A percentile compares a stretch with the other conserved stretches of the same genome.
These are phyloP conservation scores for Oryzias melastigma DNA, from an alignment of 2,113 vertebrate species.

Conservation along the genomic window DNA sequence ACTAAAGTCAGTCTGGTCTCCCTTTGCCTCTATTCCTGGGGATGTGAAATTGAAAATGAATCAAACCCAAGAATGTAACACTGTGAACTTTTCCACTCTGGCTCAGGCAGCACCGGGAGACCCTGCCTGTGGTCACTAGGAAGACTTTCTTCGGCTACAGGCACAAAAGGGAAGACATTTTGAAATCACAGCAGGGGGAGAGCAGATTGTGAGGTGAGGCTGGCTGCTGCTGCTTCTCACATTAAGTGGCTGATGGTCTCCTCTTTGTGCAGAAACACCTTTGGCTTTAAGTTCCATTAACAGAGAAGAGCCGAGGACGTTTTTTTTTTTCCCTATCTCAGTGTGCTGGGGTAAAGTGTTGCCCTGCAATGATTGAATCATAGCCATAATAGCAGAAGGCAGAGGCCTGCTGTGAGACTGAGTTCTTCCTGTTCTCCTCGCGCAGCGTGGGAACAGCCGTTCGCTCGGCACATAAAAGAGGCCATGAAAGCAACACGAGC, in stretches of 20 bases:
- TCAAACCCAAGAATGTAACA: conserved; percentile 9
- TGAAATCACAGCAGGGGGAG: conserved; percentile 41
- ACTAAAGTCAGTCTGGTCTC: conserved; percentile 1
- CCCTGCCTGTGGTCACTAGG: neutral
- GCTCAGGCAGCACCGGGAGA: conserved; percentile 7
- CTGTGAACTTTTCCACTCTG: conserved; percentile 12
- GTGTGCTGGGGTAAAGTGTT: conserved; percentile 42
- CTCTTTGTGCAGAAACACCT: conserved; percentile 56
- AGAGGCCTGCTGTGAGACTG: conserved; percentile 59
- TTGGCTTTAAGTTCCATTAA: conserved; percentile 62
- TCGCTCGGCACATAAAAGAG: conserved; percentile 46
- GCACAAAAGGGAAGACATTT: conserved; percentile 62
- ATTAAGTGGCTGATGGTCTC: conserved; percentile 53
- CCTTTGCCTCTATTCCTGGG: conserved; percentile 4
- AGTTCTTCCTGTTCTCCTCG: conserved; percentile 69
- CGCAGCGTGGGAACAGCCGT: conserved; percentile 65
- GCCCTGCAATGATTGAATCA: conserved; percentile 69
- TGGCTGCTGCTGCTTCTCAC: conserved; percentile 46
- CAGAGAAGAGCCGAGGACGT: conserved; percentile 34
- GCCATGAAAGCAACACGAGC: conserved; percentile 39
- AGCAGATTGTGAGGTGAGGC: conserved; percentile 50
- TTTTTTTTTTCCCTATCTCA: conserved; percentile 29
- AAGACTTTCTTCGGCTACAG: conserved; percentile 18
- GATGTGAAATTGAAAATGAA: conserved; percentile 2
- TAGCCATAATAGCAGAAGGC: conserved; percentile 69